These are phyloP conservation scores for Pica pica DNA, from an alignment of 2,113 vertebrate genomes.

Conservation along the genomic window DNA sequence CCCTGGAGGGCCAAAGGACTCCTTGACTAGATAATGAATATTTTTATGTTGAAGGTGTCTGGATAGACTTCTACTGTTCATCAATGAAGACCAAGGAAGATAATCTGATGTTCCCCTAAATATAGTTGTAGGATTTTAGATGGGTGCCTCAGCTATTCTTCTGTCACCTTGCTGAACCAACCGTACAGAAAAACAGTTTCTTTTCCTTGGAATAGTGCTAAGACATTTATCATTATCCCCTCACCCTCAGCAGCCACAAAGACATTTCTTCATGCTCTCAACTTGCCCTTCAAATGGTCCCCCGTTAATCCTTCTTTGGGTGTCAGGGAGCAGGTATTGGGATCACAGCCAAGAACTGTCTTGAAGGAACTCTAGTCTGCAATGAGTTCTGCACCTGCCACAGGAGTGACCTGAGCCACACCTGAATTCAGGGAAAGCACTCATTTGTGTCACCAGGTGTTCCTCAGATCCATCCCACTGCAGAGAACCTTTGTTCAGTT, in stretches of 20 bases:
- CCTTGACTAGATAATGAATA: background rate
- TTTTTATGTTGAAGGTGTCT: background rate
- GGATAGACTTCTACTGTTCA: background rate
- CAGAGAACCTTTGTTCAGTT: background rate
- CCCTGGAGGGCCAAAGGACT: background rate
- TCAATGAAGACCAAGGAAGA: background rate
- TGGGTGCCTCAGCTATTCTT: background rate
- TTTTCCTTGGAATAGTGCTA: background rate
- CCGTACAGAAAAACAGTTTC: background rate
- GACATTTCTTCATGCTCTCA: background rate
- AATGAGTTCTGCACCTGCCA: background rate
- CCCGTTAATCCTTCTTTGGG: background rate
- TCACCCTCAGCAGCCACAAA: background rate
- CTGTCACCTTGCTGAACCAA: background rate
- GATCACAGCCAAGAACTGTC: background rate
- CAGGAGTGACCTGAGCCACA: background rate
- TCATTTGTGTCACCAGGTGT: background rate
- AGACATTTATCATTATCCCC: background rate
- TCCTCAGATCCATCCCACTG: background rate
- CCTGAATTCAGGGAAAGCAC: rapidly evolving
- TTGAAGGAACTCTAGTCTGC: background rate
- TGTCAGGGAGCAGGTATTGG: background rate
- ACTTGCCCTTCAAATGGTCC: rapidly evolving
- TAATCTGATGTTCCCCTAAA: background rate
- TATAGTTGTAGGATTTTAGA: background rate